Evolutionary conservation across 2,797 vertebrate genomes (phyloP).

Genomic region (Caiman crocodilus): DNA sequence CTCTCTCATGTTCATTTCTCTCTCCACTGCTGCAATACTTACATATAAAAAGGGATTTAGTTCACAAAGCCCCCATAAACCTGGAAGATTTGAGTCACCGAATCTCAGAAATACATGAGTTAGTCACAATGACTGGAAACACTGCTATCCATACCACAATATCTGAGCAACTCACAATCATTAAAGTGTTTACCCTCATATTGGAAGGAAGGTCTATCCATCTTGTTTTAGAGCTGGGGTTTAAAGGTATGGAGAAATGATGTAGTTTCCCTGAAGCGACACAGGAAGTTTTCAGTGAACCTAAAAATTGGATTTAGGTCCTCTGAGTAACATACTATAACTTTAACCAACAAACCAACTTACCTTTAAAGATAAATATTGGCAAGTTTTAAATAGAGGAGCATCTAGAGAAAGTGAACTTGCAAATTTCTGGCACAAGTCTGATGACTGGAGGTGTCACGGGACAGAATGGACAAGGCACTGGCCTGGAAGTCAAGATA

Average conservation of each 20-base stretch:
- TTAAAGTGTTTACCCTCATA: not conserved
- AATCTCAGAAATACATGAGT: not conserved
- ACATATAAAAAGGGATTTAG: not conserved
- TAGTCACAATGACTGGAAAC: not conserved
- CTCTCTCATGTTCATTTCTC: accelerated
- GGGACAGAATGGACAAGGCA: accelerated
- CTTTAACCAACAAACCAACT: not conserved
- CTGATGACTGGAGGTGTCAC: not conserved
- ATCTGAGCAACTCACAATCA: not conserved
- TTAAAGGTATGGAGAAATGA: not conserved
- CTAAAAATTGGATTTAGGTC: not conserved
- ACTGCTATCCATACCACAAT: not conserved
- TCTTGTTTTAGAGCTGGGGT: not conserved
- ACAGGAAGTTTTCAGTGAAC: not conserved
- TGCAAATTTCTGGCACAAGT: not conserved
- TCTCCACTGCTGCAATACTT: accelerated
- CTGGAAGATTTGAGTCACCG: not conserved
- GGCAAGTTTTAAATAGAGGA: not conserved
- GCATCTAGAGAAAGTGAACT: not conserved
- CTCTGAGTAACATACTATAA: not conserved
- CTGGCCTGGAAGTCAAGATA: not conserved
- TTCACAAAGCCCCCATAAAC: not conserved
- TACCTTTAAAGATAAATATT: not conserved
- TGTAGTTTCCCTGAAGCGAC: not conserved
- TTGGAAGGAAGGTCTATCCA: not conserved